Evolutionary conservation across 2,888 invertebrate genomes (phyloP).

Genomic region (Apotomis betuletana): DNA sequence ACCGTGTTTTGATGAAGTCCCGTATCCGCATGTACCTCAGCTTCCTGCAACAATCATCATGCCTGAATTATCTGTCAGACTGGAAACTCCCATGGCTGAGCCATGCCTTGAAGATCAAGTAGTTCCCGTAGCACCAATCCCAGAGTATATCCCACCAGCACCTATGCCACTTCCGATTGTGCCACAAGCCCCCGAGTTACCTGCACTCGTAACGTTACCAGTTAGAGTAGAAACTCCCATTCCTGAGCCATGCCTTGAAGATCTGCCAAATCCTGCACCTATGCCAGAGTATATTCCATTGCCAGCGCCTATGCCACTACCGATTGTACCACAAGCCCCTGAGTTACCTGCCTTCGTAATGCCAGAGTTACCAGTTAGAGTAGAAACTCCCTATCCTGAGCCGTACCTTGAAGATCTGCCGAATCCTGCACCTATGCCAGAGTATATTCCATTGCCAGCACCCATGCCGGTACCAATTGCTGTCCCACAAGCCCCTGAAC

Average conservation of each 20-base stretch:
- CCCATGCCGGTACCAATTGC: not conserved
- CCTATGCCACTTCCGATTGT: conserved; percentile 14
- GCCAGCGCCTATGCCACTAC: not conserved
- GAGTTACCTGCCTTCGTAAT: conserved; percentile 39
- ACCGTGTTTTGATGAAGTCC: too few species aligned
- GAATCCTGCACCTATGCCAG: not conserved
- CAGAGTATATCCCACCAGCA: conserved; percentile 1
- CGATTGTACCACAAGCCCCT: conserved; percentile 43
- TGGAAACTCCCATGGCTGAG: too few species aligned
- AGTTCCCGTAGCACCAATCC: not conserved
- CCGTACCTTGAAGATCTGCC: conserved; percentile 19
- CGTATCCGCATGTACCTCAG: too few species aligned
- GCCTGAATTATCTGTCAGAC: too few species aligned
- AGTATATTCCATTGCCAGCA: not conserved
- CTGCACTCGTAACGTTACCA: not conserved
- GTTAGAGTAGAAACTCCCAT: too few species aligned
- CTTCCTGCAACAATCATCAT: too few species aligned
- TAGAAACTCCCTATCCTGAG: not conserved
- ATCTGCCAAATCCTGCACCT: too few species aligned
- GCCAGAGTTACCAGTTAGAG: conserved; percentile 22
- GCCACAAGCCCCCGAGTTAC: conserved; percentile 44
- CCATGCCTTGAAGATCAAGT: too few species aligned
- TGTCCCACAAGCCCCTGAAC: conserved; percentile 43
- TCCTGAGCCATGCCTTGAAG: too few species aligned
- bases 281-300: conserved; percentile 4